A percentile compares a stretch with the other conserved stretches of the same genome.
Conservation (phyloP, 2,888 invertebrate genomes). For the Leptothorax acervorum region DNA sequence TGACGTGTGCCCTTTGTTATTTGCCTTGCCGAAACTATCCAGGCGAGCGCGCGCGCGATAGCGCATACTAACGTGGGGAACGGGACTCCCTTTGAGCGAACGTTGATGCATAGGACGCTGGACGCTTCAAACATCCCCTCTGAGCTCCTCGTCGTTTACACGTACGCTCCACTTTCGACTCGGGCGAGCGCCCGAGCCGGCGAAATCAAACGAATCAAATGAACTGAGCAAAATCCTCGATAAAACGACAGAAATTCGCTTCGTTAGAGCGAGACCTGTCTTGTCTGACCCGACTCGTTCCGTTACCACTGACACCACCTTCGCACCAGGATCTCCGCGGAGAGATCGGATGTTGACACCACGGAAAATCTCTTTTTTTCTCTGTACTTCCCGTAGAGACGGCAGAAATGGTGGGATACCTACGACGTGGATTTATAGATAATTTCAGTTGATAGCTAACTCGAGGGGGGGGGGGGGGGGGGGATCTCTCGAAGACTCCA, state of each 20-base stretch:
- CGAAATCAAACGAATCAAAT: conserved; percentile 54
- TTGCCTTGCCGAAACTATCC: conserved; percentile 42
- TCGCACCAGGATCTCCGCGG: not conserved
- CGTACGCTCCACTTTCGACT: conserved; percentile 41
- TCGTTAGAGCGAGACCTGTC: conserved; percentile 24
- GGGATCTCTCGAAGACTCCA: too few species aligned
- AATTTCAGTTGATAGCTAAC: not conserved
- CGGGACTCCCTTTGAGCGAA: conserved; percentile 21
- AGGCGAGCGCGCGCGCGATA: conserved; percentile 13
- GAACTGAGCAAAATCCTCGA: conserved; percentile 52
- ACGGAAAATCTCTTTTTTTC: not conserved
- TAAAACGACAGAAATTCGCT: conserved; percentile 38
- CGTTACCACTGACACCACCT: conserved; percentile 27
- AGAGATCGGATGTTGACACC: not conserved
- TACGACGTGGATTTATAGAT: conserved; percentile 16
- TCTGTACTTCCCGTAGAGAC: not conserved
- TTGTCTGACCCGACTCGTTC: conserved; percentile 30
- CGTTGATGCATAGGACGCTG: not conserved
- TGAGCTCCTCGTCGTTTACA: conserved; percentile 40
- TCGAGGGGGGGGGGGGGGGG: too few species aligned
- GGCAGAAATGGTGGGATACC: not conserved
- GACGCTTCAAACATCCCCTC: conserved; percentile 14
- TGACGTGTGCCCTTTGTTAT: conserved; percentile 34
- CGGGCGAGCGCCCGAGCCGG: not conserved
- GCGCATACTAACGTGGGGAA: conserved; percentile 24